phyloP scores from a whole-genome alignment of 2,113 vertebrate species.

The Mesitornis unicolor region DNA sequence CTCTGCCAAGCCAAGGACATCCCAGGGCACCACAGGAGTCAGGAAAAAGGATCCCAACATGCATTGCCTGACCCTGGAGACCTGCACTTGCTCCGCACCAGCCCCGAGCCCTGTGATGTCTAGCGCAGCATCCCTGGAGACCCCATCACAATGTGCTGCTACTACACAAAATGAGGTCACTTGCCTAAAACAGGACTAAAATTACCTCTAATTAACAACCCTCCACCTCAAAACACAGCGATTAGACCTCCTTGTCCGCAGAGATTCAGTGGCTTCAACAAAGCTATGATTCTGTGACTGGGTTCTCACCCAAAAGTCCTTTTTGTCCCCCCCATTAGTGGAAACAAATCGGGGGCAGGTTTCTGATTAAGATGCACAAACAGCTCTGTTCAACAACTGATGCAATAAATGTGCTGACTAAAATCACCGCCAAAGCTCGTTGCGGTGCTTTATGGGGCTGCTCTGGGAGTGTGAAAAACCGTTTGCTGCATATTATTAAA shows the following conservation, averaged over 20 bases:
- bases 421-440: background rate
- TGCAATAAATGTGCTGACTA: conserved; percentile 5
- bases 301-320: background rate
- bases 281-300: background rate
- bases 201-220: background rate
- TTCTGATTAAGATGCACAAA: background rate
- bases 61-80: background rate
- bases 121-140: too few relatives aligned
- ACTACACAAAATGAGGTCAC: background rate
- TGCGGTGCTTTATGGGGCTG: conserved; percentile 5
- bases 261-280: background rate
- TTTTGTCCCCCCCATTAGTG: background rate
- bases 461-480: background rate
- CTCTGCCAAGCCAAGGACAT: background rate
- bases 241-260: background rate
- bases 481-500: conserved; percentile 2
- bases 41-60: background rate
- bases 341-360: background rate
- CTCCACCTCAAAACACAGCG: background rate
- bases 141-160: background rate
- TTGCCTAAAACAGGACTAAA: background rate
- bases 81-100: background rate
- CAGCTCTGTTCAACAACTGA: background rate
- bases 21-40: background rate
- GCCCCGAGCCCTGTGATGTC: too few relatives aligned